A percentile compares a stretch with the other conserved stretches of the same genome.
phyloP scores from a whole-genome alignment of 2,888 invertebrate species.

The Troglohyphantes excavatus region DNA sequence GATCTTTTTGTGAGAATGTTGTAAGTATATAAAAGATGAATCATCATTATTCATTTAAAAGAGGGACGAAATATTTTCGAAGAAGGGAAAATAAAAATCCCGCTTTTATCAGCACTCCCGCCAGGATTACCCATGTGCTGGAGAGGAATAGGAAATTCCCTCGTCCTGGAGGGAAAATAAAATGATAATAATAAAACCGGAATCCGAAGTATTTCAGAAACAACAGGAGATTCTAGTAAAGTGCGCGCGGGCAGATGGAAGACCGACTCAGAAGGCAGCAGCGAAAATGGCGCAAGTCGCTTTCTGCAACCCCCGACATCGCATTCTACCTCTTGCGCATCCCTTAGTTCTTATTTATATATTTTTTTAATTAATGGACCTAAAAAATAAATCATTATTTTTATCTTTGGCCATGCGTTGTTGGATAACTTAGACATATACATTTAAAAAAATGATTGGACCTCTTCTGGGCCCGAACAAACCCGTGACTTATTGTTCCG shows the following conservation, averaged over 20 bases:
- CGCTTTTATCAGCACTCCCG: slow-evolving; percentile 65
- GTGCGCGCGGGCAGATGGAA: slow-evolving; percentile 37
- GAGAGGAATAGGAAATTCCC: slow-evolving; percentile 57
- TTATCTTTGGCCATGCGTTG: too few species aligned
- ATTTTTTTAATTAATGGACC: too few species aligned
- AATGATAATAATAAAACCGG: slow-evolving; percentile 32
- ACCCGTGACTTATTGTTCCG: too few species aligned
- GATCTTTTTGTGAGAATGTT: slow-evolving; percentile 43
- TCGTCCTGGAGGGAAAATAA: not conserved
- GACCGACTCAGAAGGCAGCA: not conserved
- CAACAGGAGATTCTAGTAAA: slow-evolving; percentile 72
- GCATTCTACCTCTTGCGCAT: too few species aligned
- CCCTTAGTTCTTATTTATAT: too few species aligned
- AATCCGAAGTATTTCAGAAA: slow-evolving; percentile 69
- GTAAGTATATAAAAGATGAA: slow-evolving; percentile 72
- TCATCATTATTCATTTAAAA: slow-evolving; percentile 77
- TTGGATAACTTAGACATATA: too few species aligned
- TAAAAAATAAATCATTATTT: too few species aligned
- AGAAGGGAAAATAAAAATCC: slow-evolving; percentile 13
- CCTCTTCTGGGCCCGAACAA: too few species aligned
- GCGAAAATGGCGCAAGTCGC: slow-evolving; percentile 41
- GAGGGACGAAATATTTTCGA: slow-evolving; percentile 53
- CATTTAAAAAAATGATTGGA: too few species aligned
- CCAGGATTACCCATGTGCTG: slow-evolving; percentile 8
- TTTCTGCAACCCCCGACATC: not conserved